Conservation (phyloP, 23 tunicate genomes). For the Ascidia mentula region DNA sequence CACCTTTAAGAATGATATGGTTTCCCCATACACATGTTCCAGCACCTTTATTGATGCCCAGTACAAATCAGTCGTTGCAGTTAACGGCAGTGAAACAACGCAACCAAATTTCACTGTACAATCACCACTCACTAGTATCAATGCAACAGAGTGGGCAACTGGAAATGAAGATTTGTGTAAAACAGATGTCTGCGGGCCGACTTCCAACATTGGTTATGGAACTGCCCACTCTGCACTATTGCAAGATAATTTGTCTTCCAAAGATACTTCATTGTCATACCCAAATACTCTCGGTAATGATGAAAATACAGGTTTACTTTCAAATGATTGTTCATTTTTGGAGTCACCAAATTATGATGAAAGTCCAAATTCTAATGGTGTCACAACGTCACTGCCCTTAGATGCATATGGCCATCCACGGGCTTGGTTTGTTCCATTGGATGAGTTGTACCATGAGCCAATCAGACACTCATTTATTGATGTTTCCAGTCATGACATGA, state of each 20-base stretch:
- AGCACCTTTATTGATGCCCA: neutral
- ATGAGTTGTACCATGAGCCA: conserved; percentile 59
- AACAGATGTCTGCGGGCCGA: neutral
- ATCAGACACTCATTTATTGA: conserved; percentile 72
- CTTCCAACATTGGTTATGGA: neutral
- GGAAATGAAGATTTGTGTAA: neutral
- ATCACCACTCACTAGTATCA: neutral
- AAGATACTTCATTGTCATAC: neutral
- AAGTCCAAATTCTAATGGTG: conserved; percentile 6
- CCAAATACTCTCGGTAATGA: neutral
- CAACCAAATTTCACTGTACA: neutral
- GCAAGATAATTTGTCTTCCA: neutral
- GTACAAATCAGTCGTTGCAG: neutral
- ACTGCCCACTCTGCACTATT: neutral
- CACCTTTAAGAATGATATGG: neutral
- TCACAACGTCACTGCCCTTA: conserved; percentile 23
- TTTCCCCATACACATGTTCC: neutral
- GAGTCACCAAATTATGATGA: conserved; percentile 5
- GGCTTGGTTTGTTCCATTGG: conserved; percentile 86
- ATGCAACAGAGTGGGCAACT: conserved; percentile 8
- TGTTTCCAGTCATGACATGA: conserved; percentile 31
- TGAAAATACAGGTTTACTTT: neutral
- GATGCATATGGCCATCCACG: conserved; percentile 53
- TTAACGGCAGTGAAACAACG: neutral
- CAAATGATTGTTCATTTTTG: neutral